Conservation (phyloP, 2,113 vertebrate genomes). For the Thalassarche chlororhynchos region DNA sequence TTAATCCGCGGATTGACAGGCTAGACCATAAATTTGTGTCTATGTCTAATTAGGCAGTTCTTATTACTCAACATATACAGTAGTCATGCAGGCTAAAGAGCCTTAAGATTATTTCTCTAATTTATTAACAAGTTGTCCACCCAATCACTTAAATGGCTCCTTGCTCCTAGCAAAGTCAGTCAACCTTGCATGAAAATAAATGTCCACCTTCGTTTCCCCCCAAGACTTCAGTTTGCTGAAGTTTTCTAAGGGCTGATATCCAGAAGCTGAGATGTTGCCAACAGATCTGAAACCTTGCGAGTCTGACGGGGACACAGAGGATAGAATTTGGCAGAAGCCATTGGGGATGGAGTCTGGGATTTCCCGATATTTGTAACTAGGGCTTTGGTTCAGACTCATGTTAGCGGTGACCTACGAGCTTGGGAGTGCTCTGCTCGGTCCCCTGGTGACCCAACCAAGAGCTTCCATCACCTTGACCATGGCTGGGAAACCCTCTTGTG, state of each 20-base stretch:
- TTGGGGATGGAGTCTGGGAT: neutral
- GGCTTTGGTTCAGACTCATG: neutral
- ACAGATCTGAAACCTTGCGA: neutral
- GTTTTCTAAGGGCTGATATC: neutral
- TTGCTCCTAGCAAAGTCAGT: neutral
- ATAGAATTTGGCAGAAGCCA: neutral
- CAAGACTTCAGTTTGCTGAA: neutral
- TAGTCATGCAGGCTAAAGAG: neutral
- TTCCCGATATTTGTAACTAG: neutral
- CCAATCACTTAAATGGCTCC: neutral
- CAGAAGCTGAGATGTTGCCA: neutral
- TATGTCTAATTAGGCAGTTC: constrained; percentile 41
- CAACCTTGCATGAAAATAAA: neutral
- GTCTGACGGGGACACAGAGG: neutral
- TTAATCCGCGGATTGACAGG: constrained; percentile 54
- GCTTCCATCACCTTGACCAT: neutral
- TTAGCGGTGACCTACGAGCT: accelerated
- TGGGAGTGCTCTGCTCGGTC: neutral
- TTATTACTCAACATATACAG: neutral
- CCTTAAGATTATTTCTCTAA: neutral
- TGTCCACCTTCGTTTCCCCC: neutral
- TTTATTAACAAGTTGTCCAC: neutral
- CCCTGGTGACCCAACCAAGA: neutral
- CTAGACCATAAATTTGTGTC: constrained; percentile 48
- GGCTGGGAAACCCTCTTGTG: neutral